These are phyloP conservation scores for Standfussiana lucernea DNA, from an alignment of 2,888 invertebrate species.

Conservation along the genomic window DNA sequence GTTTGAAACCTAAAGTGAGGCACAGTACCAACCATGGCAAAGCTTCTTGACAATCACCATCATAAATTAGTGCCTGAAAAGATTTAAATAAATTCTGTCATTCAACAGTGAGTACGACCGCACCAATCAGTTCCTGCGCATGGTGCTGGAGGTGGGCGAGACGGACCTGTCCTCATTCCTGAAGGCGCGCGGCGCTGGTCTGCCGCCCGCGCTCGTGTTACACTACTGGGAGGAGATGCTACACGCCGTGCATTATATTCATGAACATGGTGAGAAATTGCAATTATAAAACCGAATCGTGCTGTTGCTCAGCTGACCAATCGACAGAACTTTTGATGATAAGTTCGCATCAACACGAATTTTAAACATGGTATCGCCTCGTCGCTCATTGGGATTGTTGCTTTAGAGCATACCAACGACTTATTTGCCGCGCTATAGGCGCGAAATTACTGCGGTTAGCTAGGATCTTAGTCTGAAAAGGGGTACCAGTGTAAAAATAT, in stretches of 20 bases:
- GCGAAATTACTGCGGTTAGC: too few species aligned
- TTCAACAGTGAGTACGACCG: constrained; percentile 92
- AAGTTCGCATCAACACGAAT: background rate
- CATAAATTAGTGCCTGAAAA: background rate
- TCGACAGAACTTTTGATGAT: background rate
- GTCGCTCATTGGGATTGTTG: background rate
- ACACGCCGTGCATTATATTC: constrained; percentile 97
- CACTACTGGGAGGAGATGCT: constrained; percentile 99
- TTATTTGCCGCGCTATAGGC: background rate
- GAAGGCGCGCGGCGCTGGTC: constrained; percentile 89
- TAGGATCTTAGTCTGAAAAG: background rate
- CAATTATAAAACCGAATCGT: background rate
- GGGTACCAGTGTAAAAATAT: background rate
- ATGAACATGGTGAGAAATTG: constrained; percentile 93
- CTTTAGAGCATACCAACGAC: background rate
- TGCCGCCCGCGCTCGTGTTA: constrained; percentile 94
- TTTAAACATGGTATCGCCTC: background rate
- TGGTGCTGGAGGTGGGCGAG: constrained; percentile 98
- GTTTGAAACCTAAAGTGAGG: background rate
- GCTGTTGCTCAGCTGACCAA: background rate
- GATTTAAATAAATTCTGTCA: background rate
- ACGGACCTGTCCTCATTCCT: constrained; percentile 96
- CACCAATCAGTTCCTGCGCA: constrained; percentile 92
- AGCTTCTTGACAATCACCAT: background rate
- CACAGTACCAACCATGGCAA: too few species aligned